Conservation (phyloP, 64 coral and sea anemone species). For the Astreopora myriophthalma region DNA sequence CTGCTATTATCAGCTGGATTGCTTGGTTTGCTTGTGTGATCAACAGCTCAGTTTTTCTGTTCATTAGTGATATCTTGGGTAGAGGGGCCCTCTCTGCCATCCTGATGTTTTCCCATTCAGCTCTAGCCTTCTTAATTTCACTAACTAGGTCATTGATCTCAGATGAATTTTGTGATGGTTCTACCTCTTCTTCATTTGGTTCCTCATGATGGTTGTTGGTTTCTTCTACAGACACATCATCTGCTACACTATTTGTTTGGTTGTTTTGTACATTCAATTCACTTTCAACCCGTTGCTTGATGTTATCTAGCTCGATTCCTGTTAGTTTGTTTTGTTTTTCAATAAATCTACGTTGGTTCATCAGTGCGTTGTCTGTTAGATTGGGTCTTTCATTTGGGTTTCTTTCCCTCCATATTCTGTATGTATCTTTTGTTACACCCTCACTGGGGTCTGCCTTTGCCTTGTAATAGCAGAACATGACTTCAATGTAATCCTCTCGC, state of each 20-base stretch:
- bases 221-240: background rate
- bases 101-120: background rate
- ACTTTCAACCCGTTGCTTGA: too few relatives aligned
- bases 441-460: background rate
- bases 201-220: background rate
- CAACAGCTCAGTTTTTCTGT: background rate
- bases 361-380: too few relatives aligned
- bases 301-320: too few relatives aligned
- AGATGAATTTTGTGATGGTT: background rate
- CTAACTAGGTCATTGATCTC: background rate
- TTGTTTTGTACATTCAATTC: too few relatives aligned
- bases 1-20: background rate
- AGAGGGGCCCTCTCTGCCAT: background rate
- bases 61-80: background rate
- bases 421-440: background rate
- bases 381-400: too few relatives aligned
- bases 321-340: too few relatives aligned
- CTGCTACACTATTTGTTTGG: too few relatives aligned
- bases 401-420: background rate
- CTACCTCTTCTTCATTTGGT: background rate
- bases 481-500: background rate
- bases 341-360: too few relatives aligned
- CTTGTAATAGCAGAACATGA: background rate
- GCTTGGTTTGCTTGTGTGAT: background rate
- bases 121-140: too few relatives aligned